Evolutionary conservation across 2,113 vertebrate species (phyloP).

Genomic region (Lonchura striata): DNA sequence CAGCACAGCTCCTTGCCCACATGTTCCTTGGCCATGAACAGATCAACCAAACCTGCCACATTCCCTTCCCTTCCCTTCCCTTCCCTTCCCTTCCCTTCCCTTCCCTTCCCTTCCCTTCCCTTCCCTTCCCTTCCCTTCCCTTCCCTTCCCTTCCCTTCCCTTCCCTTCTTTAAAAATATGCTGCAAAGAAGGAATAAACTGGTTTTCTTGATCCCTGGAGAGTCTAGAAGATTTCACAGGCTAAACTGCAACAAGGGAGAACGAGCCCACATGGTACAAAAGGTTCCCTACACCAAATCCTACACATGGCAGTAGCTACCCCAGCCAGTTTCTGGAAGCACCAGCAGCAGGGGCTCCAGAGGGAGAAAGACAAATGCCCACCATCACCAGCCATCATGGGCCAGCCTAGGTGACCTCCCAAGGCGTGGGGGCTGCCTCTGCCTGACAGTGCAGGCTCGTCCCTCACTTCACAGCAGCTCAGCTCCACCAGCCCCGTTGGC

Average conservation of each 20-base stretch:
- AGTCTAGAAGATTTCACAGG: neutral
- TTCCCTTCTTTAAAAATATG: neutral
- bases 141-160: neutral
- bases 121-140: neutral
- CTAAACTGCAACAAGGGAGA: neutral
- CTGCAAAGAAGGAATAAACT: neutral
- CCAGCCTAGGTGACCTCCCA: neutral
- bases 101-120: neutral
- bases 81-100: neutral
- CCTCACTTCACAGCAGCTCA: neutral
- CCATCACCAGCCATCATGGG: neutral
- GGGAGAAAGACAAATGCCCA: neutral
- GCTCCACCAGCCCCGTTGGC: neutral
- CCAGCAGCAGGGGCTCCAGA: neutral
- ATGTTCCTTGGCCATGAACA: neutral
- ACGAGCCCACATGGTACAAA: neutral
- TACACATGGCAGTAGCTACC: neutral
- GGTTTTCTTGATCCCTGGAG: neutral
- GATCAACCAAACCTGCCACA: neutral
- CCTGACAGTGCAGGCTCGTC: neutral
- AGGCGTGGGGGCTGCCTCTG: accelerated
- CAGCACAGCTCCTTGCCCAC: accelerated
- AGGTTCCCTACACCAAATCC: neutral
- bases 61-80: neutral
- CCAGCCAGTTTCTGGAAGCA: neutral